Evolutionary conservation across 1,140 invertebrate species (phyloP).

Genomic region (Macrocentrus cingulum): DNA sequence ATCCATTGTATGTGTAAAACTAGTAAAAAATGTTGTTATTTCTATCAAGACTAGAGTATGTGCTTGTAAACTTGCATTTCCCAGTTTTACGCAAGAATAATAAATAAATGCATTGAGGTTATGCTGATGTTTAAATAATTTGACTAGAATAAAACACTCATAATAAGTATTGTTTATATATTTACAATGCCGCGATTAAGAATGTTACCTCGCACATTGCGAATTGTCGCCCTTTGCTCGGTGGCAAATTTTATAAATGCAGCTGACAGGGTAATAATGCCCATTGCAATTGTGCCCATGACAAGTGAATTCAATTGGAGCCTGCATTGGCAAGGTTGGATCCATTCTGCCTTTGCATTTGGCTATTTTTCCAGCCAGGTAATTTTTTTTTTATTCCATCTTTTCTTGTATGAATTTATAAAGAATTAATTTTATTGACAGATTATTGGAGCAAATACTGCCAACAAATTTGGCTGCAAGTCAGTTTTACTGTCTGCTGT

Average conservation of each 20-base stretch:
- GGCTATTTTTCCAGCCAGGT: conserved; percentile 81
- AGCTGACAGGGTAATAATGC: conserved; percentile 80
- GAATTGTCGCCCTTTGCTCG: conserved; percentile 71
- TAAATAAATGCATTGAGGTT: too few species aligned
- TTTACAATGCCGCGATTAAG: conserved; percentile 53
- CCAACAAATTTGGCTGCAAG: conserved; percentile 73
- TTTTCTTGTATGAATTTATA: conserved; percentile 2
- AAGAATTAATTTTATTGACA: conserved; percentile 36
- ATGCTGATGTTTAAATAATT: too few species aligned
- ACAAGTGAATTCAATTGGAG: conserved; percentile 74
- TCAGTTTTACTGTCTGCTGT: conserved; percentile 72
- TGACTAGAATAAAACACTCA: too few species aligned
- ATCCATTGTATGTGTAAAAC: too few species aligned
- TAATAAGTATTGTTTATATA: neutral
- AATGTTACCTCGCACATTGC: conserved; percentile 61
- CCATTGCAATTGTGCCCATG: conserved; percentile 79
- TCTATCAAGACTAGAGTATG: too few species aligned
- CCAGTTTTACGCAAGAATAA: too few species aligned
- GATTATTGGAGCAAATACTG: conserved; percentile 73
- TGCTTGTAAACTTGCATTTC: too few species aligned
- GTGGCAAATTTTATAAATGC: conserved; percentile 80
- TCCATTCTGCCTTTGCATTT: conserved; percentile 76
- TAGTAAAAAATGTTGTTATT: too few species aligned
- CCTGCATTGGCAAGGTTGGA: conserved; percentile 76
- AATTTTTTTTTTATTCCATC: conserved; percentile 22